Evolutionary conservation across 53 echinoderm and acorn worm genomes (phyloP), one percentile per base, ranked within the genome.

Genomic region (Holothuria scabra): DNA sequence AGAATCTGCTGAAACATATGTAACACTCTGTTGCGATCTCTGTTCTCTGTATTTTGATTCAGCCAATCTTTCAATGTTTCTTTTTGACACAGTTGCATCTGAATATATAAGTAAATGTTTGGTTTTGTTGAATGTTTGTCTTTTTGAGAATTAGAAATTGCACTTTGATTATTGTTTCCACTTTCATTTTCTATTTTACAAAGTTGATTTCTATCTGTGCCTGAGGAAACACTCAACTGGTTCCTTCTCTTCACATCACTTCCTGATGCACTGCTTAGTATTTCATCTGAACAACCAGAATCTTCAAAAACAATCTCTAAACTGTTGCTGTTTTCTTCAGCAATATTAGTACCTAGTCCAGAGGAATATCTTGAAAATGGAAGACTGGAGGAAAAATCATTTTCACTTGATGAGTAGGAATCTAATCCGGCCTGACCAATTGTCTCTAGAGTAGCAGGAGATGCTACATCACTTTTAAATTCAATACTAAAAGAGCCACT

Each of bases 21-120:
- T 25, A 97, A 88, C 9, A 90, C 83, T 33, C 83, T 88, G 59
- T 89, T 88, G 5, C 89, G 83, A 65, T 94, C 91, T 81, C 94
- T 60, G 23, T 20, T 13, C 76, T 89, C 35, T 2, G 90, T 91
- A 83, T 92, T 90, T 18, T 87, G 89, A 13, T 79, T 85, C 60
- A 97, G 81, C 97, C 97, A 97, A 65, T 97, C 97, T 74, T 97
- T 97, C 8, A 97, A 84, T 13, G 94, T 97, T 72, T 94, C 92
- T 59, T 97, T 97, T 71, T 89, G 90, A 66, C 97, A 97, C 30
- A 97, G 87, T 85, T 97, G 97, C 97, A 97, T 97, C 85, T 97
- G 97, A 37, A 97, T 97, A 66, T 97, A 97, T 56, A 97, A 59
- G 59, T 94, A 97, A 19, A 94, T 86, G 87, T 81, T 94, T 24